These are phyloP conservation scores for Sigmodon hispidus DNA, from an alignment of 2,113 vertebrate genomes.

Conservation along the genomic window DNA sequence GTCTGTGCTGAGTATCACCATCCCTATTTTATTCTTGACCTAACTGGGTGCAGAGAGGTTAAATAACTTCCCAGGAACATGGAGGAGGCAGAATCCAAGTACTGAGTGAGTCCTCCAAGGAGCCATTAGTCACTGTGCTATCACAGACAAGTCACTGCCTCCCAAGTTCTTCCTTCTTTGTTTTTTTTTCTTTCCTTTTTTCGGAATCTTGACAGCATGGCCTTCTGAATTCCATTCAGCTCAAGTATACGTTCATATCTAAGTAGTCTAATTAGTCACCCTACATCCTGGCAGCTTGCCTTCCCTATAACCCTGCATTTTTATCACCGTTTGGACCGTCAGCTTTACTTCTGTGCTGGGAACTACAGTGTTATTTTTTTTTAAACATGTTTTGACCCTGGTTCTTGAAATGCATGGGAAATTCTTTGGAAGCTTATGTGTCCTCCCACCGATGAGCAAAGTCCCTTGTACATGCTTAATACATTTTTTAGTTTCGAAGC, in stretches of 20 bases:
- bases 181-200: not conserved
- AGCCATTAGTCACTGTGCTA: not conserved
- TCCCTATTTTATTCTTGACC: constrained; percentile 1
- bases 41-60: not conserved
- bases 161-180: not conserved
- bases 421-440: not conserved
- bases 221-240: constrained; percentile 20
- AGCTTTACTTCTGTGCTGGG: not conserved
- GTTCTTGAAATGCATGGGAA: not conserved
- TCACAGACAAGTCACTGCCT: not conserved
- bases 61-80: not conserved
- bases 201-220: not conserved
- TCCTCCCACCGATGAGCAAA: not conserved
- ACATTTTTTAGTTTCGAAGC: not conserved
- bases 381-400: not conserved
- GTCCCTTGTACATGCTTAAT: not conserved
- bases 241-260: not conserved
- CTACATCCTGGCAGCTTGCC: not conserved
- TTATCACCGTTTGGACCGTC: not conserved
- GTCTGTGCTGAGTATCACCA: not conserved
- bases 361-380: not conserved
- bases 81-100: not conserved
- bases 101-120: constrained; percentile 8
- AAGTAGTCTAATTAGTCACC: not conserved
- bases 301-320: not conserved